phyloP scores from a whole-genome alignment of 2,113 vertebrate genomes.

The Lipophrys pholis region DNA sequence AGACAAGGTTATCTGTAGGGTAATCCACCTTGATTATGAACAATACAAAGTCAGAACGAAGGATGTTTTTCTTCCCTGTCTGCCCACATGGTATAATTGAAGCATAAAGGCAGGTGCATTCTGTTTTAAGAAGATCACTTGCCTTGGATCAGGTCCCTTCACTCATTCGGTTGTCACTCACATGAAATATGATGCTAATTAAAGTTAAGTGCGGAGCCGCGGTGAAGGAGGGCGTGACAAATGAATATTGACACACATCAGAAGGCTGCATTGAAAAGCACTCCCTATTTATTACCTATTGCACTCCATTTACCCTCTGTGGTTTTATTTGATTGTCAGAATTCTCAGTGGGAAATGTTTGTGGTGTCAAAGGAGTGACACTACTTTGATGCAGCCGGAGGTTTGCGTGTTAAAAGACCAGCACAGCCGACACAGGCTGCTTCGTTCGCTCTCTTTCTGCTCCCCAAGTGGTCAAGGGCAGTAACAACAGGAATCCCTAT shows the following conservation, averaged over 20 bases:
- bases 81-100: background rate
- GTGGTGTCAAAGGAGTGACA: slow-evolving; percentile 1
- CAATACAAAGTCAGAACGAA: background rate
- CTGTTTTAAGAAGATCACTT: background rate
- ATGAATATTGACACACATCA: slow-evolving; percentile 6
- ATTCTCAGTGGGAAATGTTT: background rate
- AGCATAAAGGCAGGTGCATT: background rate
- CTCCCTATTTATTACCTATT: slow-evolving; percentile 1
- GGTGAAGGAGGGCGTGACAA: slow-evolving; percentile 17
- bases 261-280: background rate
- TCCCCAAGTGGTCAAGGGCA: slow-evolving; percentile 1
- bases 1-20: too few species aligned
- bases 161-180: slow-evolving; percentile 1
- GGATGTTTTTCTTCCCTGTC: background rate
- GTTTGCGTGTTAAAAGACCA: too few species aligned
- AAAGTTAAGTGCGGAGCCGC: slow-evolving; percentile 12
- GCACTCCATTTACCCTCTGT: background rate
- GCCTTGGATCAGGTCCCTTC: background rate
- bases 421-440: background rate
- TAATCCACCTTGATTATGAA: too few species aligned
- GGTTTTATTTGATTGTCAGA: slow-evolving; percentile 6
- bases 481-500: slow-evolving; percentile 7
- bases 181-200: slow-evolving; percentile 11
- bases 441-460: slow-evolving; percentile 8
- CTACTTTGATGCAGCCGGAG: background rate